phyloP scores from a whole-genome alignment of 2,888 invertebrate genomes.

The Xanthia togata region DNA sequence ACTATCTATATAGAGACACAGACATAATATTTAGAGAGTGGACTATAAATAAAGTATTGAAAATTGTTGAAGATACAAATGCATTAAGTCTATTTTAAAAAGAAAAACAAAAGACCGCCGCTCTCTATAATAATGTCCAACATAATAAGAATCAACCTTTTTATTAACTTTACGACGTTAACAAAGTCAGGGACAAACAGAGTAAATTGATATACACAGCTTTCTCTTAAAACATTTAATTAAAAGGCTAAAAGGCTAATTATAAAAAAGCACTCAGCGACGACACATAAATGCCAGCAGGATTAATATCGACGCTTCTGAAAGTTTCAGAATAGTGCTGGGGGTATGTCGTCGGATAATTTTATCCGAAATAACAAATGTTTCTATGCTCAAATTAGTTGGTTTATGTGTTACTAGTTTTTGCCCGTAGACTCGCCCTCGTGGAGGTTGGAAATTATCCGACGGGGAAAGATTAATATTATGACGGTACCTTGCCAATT shows the following conservation, averaged over 20 bases:
- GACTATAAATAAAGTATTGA: too few species aligned
- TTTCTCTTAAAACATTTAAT: constrained; percentile 49
- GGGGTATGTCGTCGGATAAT: constrained; percentile 9
- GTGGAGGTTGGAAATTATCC: too few species aligned
- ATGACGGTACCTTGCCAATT: too few species aligned
- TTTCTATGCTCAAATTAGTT: not conserved
- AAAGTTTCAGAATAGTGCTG: constrained; percentile 61
- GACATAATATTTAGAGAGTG: too few species aligned
- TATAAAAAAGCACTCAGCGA: constrained; percentile 68
- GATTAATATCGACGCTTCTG: constrained; percentile 59
- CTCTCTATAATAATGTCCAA: constrained; percentile 24
- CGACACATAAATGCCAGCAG: constrained; percentile 52
- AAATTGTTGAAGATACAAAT: too few species aligned
- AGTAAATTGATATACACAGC: constrained; percentile 29
- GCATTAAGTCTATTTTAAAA: too few species aligned
- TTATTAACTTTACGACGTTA: constrained; percentile 43
- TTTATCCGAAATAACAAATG: constrained; percentile 4
- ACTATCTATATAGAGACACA: too few species aligned
- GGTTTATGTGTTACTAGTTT: not conserved
- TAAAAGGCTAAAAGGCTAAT: constrained; percentile 62
- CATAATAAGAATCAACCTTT: constrained; percentile 37
- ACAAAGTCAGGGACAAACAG: constrained; percentile 29
- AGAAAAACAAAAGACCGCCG: not conserved
- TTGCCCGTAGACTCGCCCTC: too few species aligned
- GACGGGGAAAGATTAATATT: too few species aligned